Conservation (phyloP, 2,888 invertebrate genomes). For the Caradrina kadenii region DNA sequence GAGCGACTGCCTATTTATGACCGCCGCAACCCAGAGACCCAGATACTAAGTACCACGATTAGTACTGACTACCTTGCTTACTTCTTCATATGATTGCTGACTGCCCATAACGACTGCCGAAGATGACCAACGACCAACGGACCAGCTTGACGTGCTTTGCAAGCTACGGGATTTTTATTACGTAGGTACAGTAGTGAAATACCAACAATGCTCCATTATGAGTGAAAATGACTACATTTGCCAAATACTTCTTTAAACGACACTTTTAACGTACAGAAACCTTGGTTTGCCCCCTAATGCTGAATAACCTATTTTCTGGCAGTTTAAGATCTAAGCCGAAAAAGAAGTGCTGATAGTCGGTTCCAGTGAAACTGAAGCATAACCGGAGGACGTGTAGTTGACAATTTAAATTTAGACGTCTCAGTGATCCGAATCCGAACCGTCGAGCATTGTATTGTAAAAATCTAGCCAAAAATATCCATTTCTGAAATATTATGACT, state of each 20-base stretch:
- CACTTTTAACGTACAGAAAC: background rate
- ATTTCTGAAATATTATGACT: background rate
- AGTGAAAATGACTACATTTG: background rate
- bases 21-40: too few species aligned
- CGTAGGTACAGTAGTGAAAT: background rate
- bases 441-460: too few species aligned
- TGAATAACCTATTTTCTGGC: too few species aligned
- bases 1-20: too few species aligned
- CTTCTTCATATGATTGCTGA: too few species aligned
- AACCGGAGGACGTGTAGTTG: background rate
- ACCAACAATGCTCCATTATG: background rate
- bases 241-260: background rate
- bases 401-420: conserved; percentile 2
- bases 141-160: too few species aligned
- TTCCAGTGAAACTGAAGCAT: background rate
- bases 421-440: background rate
- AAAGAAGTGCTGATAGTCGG: background rate
- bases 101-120: too few species aligned
- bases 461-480: too few species aligned
- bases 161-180: too few species aligned
- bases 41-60: too few species aligned
- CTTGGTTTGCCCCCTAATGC: background rate
- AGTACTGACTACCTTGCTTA: too few species aligned
- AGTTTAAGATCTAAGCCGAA: background rate
- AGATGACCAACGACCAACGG: too few species aligned